A percentile compares a stretch with the other conserved stretches of the same genome.
These are phyloP conservation scores for Drosophila ustulata DNA, from an alignment of 2,888 invertebrate genomes.

Conservation along the genomic window DNA sequence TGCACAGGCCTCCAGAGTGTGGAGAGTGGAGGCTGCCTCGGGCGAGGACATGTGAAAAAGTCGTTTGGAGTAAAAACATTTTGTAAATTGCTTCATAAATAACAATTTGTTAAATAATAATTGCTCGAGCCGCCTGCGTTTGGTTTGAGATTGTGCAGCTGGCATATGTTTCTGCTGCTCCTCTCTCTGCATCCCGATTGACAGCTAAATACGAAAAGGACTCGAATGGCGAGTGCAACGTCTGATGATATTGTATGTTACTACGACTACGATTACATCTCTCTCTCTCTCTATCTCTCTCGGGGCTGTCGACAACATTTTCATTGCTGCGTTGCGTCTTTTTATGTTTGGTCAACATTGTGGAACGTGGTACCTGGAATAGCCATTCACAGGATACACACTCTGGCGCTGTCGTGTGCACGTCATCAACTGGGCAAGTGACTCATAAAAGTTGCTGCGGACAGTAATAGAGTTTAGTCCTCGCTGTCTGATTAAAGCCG, in stretches of 20 bases:
- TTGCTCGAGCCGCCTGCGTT: conserved; percentile 50
- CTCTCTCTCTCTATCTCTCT: neutral
- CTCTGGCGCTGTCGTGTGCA: conserved; percentile 27
- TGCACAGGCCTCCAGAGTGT: conserved; percentile 62
- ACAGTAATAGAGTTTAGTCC: conserved; percentile 21
- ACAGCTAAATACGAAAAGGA: conserved; percentile 34
- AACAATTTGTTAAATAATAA: conserved; percentile 83
- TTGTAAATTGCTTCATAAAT: conserved; percentile 83
- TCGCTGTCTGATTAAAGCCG: conserved; percentile 63
- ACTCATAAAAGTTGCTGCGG: conserved; percentile 53
- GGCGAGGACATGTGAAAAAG: conserved; percentile 71
- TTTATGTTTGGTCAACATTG: conserved; percentile 81
- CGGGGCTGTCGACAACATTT: conserved; percentile 48
- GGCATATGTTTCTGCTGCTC: neutral
- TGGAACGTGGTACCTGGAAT: conserved; percentile 56
- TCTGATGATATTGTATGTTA: conserved; percentile 5
- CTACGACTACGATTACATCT: neutral
- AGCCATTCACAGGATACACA: neutral
- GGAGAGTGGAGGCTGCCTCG: conserved; percentile 43
- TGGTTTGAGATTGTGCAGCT: conserved; percentile 14
- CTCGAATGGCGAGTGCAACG: conserved; percentile 28
- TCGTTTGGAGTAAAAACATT: conserved; percentile 82
- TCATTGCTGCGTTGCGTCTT: conserved; percentile 60
- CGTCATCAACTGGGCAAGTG: conserved; percentile 51
- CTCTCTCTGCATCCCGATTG: conserved; percentile 21